A percentile compares a stretch with the other conserved stretches of the same genome.
Conservation (phyloP, 2,113 vertebrate genomes). For the Serilophus lunatus region DNA sequence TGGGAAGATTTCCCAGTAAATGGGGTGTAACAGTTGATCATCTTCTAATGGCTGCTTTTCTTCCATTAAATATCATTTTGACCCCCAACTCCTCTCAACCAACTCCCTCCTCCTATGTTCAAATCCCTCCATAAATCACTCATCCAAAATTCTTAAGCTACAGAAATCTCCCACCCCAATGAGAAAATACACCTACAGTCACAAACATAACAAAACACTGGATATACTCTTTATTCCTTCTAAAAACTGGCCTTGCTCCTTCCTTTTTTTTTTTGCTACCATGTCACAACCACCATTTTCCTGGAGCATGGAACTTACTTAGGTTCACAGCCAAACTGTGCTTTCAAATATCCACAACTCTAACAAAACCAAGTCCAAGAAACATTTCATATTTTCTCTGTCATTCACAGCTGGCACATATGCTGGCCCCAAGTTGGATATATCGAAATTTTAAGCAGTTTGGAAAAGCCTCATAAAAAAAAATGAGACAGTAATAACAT, state of each 20-base stretch:
- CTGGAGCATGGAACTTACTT: not conserved
- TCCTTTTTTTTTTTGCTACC: not conserved
- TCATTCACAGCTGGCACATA: not conserved
- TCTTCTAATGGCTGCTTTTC: not conserved
- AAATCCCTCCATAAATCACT: not conserved
- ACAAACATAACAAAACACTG: not conserved
- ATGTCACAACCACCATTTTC: not conserved
- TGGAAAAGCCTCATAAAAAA: not conserved
- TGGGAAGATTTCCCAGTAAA: not conserved
- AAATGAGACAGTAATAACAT: not conserved
- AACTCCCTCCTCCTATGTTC: not conserved
- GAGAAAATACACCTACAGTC: not conserved
- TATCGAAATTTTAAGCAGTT: not conserved
- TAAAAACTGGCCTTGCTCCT: not conserved
- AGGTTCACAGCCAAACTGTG: not conserved
- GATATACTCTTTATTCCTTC: not conserved
- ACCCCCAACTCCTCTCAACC: not conserved
- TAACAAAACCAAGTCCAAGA: not conserved
- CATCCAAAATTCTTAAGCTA: not conserved
- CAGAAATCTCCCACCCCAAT: not conserved
- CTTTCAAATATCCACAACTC: not conserved
- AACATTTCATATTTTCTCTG: not conserved
- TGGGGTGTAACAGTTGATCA: not conserved
- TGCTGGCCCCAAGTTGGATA: not conserved
- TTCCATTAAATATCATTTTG: not conserved